phyloP scores from a whole-genome alignment of 2,797 vertebrate genomes.

The Lycodopsis pacificus region DNA sequence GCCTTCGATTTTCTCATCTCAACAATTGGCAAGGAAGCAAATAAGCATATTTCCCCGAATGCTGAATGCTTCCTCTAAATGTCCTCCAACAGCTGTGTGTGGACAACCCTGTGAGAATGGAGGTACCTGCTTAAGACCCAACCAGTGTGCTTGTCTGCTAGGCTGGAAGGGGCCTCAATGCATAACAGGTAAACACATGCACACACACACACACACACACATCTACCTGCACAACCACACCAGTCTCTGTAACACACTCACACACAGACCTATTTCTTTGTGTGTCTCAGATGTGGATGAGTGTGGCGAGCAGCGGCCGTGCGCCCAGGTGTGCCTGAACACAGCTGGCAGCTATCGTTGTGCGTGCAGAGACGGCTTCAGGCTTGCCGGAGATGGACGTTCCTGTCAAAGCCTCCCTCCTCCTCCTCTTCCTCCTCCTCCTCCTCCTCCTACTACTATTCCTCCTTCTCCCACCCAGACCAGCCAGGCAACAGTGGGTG shows the following conservation, averaged over 20 bases:
- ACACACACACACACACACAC: slow-evolving; percentile 23
- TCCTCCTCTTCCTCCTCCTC: slow-evolving; percentile 23
- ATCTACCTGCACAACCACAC: slow-evolving; percentile 14
- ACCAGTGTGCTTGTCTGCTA: slow-evolving; percentile 83
- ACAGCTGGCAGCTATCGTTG: slow-evolving; percentile 88
- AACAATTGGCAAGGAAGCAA: not conserved
- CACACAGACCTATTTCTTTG: not conserved
- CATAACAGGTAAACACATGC: slow-evolving; percentile 86
- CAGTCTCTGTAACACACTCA: not conserved
- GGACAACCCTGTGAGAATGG: slow-evolving; percentile 87
- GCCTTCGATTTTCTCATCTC: not conserved
- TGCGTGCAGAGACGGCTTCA: slow-evolving; percentile 83
- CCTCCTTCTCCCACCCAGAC: slow-evolving; percentile 39
- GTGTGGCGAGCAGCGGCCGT: slow-evolving; percentile 80
- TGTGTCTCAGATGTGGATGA: slow-evolving; percentile 89
- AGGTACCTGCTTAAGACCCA: slow-evolving; percentile 86
- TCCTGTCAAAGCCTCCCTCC: slow-evolving; percentile 75
- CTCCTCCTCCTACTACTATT: not conserved
- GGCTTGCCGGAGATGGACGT: slow-evolving; percentile 73
- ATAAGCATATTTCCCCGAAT: not conserved
- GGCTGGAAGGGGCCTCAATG: slow-evolving; percentile 90
- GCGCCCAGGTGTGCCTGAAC: slow-evolving; percentile 89
- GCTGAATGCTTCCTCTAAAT: not conserved
- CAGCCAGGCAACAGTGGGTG: slow-evolving; percentile 56
- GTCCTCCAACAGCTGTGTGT: slow-evolving; percentile 85